These are phyloP conservation scores for Eupithecia abbreviata DNA, from an alignment of 2,888 invertebrate genomes.

Conservation along the genomic window DNA sequence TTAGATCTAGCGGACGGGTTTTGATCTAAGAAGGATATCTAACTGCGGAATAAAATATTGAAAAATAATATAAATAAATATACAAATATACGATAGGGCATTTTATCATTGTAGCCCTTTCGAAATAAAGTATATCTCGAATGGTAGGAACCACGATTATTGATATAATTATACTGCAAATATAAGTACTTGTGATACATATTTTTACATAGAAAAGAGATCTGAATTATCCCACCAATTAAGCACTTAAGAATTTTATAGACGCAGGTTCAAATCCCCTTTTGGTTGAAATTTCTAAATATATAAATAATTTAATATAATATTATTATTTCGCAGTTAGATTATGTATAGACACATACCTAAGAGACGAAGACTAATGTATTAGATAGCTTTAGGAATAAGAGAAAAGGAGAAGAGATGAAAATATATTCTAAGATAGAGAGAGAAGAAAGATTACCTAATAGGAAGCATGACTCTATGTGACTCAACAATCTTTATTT, in stretches of 20 bases:
- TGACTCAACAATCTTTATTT: not conserved
- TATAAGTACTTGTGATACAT: not conserved
- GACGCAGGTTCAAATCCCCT: not conserved
- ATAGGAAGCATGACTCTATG: not conserved
- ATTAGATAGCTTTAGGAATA: constrained; percentile 1
- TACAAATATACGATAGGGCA: not conserved
- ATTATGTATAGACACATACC: constrained; percentile 28
- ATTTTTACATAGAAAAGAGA: not conserved
- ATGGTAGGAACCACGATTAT: not conserved
- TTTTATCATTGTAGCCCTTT: not conserved
- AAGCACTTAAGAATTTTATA: not conserved
- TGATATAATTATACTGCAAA: not conserved
- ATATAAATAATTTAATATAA: not conserved
- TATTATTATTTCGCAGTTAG: constrained; percentile 47
- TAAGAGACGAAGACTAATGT: constrained; percentile 10
- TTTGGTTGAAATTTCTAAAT: not conserved
- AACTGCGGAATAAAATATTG: constrained; percentile 52
- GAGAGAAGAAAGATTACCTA: not conserved
- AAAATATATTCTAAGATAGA: constrained; percentile 4
- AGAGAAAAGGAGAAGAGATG: not conserved
- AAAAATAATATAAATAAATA: not conserved
- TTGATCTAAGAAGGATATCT: constrained; percentile 60
- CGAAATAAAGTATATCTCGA: not conserved
- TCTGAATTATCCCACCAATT: not conserved
- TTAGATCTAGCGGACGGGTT: constrained; percentile 74